Evolutionary conservation across 2,797 vertebrate genomes (phyloP).

Genomic region (Valencia hispanica): DNA sequence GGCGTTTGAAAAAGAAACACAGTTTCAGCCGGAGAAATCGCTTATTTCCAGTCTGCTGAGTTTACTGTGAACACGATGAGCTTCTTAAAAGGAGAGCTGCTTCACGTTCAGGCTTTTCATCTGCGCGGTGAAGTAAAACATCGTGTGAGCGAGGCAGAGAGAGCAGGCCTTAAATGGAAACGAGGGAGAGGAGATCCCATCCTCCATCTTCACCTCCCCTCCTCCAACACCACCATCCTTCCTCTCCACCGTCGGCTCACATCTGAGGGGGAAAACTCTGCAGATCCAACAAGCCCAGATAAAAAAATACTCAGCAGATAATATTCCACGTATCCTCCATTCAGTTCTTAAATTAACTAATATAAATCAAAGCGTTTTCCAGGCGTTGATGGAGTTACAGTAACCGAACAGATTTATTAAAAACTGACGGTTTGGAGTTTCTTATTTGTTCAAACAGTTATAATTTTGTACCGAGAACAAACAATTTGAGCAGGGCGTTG

Average conservation of each 20-base stretch:
- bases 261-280: constrained; percentile 21
- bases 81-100: constrained; percentile 50
- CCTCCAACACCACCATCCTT: constrained; percentile 7
- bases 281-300: neutral
- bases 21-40: neutral
- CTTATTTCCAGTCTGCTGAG: neutral
- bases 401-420: neutral
- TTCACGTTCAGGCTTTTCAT: constrained; percentile 22
- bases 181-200: constrained; percentile 20
- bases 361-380: neutral
- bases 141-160: constrained; percentile 15
- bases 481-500: neutral
- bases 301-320: neutral
- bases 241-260: constrained; percentile 25
- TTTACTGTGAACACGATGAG: neutral
- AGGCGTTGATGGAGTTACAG: neutral
- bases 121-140: constrained; percentile 37
- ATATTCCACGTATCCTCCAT: constrained; percentile 3
- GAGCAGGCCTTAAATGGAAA: constrained; percentile 65
- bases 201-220: neutral
- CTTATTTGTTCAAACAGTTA: neutral
- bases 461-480: neutral
- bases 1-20: neutral
- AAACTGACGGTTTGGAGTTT: no score
- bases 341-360: neutral